phyloP scores from a whole-genome alignment of 2,888 invertebrate species.

The Sesia bembeciformis region DNA sequence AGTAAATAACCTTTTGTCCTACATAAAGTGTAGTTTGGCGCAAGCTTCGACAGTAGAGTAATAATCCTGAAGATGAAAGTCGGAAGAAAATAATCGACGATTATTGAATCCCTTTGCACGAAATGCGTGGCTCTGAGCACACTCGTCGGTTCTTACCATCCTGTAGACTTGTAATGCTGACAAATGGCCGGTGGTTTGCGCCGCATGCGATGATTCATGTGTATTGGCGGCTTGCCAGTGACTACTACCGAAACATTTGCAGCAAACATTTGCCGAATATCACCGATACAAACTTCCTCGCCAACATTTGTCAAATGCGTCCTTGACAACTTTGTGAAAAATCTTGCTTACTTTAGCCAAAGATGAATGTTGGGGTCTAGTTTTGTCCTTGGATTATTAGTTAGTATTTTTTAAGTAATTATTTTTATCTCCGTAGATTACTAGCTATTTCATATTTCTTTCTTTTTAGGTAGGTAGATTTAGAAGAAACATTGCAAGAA shows the following conservation, averaged over 20 bases:
- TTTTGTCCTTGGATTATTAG: too few species aligned
- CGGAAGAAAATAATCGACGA: neutral
- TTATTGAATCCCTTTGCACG: neutral
- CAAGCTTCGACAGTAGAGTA: too few species aligned
- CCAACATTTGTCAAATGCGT: constrained; percentile 17
- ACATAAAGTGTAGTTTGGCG: too few species aligned
- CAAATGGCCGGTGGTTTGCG: constrained; percentile 54
- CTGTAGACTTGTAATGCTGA: constrained; percentile 44
- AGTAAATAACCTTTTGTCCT: too few species aligned
- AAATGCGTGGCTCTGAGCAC: constrained; percentile 1
- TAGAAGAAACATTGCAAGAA: too few species aligned
- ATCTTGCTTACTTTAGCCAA: neutral
- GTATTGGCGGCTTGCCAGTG: constrained; percentile 47
- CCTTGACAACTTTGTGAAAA: neutral
- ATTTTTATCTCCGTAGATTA: too few species aligned
- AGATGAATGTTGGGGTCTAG: neutral
- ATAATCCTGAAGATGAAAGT: neutral
- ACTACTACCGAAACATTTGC: constrained; percentile 7
- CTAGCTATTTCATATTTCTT: too few species aligned
- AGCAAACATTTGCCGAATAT: constrained; percentile 10
- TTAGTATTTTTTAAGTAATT: too few species aligned
- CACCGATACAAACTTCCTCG: neutral
- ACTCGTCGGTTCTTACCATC: constrained; percentile 12
- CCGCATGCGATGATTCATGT: constrained; percentile 56
- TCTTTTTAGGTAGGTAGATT: too few species aligned